Conservation (phyloP, 2,888 invertebrate genomes). For the Ennomos quercinarius region DNA sequence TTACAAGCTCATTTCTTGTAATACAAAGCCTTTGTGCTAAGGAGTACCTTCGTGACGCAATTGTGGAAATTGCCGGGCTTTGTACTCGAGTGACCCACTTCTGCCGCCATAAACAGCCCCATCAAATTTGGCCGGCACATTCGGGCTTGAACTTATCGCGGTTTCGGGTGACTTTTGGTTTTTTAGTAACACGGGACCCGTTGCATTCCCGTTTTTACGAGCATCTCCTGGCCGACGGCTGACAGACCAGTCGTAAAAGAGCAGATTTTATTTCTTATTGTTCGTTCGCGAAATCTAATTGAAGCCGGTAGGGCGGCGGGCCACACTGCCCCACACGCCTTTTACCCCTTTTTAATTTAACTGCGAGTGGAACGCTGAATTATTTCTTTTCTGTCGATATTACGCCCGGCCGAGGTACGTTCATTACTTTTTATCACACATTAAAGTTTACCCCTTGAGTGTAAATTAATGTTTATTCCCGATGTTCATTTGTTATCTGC, state of each 20-base stretch:
- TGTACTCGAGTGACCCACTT: conserved; percentile 74
- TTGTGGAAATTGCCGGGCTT: conserved; percentile 43
- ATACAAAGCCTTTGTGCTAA: conserved; percentile 22
- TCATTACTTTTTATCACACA: conserved; percentile 76
- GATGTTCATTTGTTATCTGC: too few species aligned
- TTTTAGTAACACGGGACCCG: conserved; percentile 70
- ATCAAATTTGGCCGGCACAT: conserved; percentile 70
- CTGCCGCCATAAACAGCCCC: conserved; percentile 69
- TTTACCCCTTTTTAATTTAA: conserved; percentile 83
- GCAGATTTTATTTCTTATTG: conserved; percentile 84
- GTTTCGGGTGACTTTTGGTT: conserved; percentile 66
- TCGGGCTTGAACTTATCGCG: conserved; percentile 57
- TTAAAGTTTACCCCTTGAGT: conserved; percentile 58
- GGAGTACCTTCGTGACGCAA: conserved; percentile 36
- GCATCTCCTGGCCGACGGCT: conserved; percentile 72
- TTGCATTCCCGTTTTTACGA: conserved; percentile 82
- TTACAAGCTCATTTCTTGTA: conserved; percentile 38
- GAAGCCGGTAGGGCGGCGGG: conserved; percentile 64
- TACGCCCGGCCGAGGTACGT: conserved; percentile 59
- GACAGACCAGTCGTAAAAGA: conserved; percentile 80
- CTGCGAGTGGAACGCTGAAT: conserved; percentile 67
- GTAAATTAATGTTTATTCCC: conserved; percentile 45
- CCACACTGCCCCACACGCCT: conserved; percentile 58
- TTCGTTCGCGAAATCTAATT: conserved; percentile 84
- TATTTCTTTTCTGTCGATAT: conserved; percentile 64